These are phyloP conservation scores for Rhombomys opimus DNA, from an alignment of 2,113 vertebrate species.

Conservation along the genomic window DNA sequence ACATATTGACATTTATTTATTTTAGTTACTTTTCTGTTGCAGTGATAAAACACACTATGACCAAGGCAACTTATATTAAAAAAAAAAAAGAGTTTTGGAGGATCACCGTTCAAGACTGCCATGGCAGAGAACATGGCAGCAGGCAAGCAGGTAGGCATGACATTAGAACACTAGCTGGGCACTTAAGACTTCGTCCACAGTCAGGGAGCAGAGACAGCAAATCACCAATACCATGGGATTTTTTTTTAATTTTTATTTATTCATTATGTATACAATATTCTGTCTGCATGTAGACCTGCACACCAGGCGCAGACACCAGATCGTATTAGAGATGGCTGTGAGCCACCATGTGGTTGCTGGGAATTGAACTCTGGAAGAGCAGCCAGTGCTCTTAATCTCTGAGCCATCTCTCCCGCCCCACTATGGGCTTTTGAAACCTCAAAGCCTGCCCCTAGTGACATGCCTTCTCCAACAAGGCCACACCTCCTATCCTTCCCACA, in stretches of 20 bases:
- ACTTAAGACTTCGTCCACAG: not conserved
- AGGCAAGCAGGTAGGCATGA: not conserved
- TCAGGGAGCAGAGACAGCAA: not conserved
- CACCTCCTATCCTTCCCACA: not conserved
- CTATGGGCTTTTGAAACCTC: not conserved
- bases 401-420: too few species aligned
- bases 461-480: not conserved
- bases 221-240: not conserved
- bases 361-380: too few species aligned
- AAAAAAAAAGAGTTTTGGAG: not conserved
- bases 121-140: not conserved
- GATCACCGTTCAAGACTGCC: not conserved
- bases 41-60: not conserved
- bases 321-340: too few species aligned
- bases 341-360: too few species aligned
- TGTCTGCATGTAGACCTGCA: too few species aligned
- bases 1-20: not conserved
- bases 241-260: too few species aligned
- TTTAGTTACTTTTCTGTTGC: not conserved
- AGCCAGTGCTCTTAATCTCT: too few species aligned
- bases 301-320: too few species aligned
- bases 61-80: not conserved
- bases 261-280: too few species aligned
- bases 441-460: not conserved
- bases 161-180: not conserved